A percentile compares a stretch with the other conserved stretches of the same genome.
These are phyloP conservation scores for Pseudopodoces humilis DNA, from an alignment of 2,113 vertebrate genomes.

Conservation along the genomic window DNA sequence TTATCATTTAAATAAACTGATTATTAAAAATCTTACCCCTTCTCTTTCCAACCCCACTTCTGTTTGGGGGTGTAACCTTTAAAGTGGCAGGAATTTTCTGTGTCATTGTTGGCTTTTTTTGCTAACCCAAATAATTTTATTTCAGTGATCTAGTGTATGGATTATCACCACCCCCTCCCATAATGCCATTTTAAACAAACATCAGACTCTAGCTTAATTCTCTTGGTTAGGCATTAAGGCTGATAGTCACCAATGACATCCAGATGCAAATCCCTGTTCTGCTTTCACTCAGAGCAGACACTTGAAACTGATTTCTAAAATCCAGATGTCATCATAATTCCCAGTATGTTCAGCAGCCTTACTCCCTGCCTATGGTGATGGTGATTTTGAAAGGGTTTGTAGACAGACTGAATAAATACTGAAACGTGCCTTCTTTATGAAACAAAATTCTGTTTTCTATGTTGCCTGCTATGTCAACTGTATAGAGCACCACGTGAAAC, in stretches of 20 bases:
- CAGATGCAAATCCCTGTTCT: conserved; percentile 28
- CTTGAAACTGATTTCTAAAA: conserved; percentile 35
- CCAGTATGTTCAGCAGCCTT: neutral
- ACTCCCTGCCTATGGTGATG: neutral
- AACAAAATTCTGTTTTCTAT: neutral
- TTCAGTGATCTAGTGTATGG: neutral
- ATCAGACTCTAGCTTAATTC: neutral
- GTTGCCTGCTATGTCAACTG: neutral
- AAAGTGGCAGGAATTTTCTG: neutral
- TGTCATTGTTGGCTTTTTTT: conserved; percentile 3
- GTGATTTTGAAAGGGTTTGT: neutral
- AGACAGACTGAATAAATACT: neutral
- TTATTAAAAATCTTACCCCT: neutral
- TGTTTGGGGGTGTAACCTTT: neutral
- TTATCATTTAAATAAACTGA: neutral
- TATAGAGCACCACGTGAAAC: neutral
- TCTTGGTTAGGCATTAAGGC: conserved; percentile 9
- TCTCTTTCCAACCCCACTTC: neutral
- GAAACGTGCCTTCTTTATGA: neutral
- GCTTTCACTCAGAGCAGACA: neutral
- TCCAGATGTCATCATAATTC: conserved; percentile 32
- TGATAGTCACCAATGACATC: neutral
- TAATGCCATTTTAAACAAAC: neutral
- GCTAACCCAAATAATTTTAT: neutral
- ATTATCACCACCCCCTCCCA: neutral